Evolutionary conservation across 2,797 vertebrate species (phyloP).

Genomic region (Salarias fasciatus): DNA sequence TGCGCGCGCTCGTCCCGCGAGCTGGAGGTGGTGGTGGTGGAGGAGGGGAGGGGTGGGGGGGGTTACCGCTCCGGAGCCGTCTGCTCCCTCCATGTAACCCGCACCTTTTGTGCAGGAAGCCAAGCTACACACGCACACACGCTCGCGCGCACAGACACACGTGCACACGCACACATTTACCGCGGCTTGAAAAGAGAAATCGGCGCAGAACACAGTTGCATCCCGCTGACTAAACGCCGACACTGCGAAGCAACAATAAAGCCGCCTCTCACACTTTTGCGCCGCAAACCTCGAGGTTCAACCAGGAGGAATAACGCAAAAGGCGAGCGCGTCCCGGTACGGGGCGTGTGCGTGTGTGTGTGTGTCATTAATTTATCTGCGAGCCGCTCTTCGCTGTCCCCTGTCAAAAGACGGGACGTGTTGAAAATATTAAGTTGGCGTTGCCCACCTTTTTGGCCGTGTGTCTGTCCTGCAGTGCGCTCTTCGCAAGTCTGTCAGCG

Average conservation of each 20-base stretch:
- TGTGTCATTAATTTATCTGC: constrained; percentile 54
- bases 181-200: constrained; percentile 24
- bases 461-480: constrained; percentile 76
- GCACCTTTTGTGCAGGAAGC: constrained; percentile 74
- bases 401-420: constrained; percentile 56
- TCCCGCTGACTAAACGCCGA: constrained; percentile 2
- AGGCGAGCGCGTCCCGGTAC: constrained; percentile 25
- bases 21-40: too few species aligned
- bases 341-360: constrained; percentile 17
- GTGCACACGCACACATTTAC: constrained; percentile 47
- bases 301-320: not conserved
- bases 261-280: constrained; percentile 14
- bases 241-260: not conserved
- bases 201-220: constrained; percentile 21
- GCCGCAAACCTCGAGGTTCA: not conserved
- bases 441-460: constrained; percentile 75
- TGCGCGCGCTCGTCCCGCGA: constrained; percentile 35
- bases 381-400: constrained; percentile 9
- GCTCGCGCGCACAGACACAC: constrained; percentile 34
- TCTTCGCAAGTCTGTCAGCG: constrained; percentile 64
- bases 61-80: constrained; percentile 46
- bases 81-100: constrained; percentile 46
- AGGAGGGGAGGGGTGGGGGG: too few species aligned
- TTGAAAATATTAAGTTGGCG: constrained; percentile 71
- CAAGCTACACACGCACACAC: constrained; percentile 34